Evolutionary conservation across 2,888 invertebrate species (phyloP).

Genomic region (Diarsia brunnea): DNA sequence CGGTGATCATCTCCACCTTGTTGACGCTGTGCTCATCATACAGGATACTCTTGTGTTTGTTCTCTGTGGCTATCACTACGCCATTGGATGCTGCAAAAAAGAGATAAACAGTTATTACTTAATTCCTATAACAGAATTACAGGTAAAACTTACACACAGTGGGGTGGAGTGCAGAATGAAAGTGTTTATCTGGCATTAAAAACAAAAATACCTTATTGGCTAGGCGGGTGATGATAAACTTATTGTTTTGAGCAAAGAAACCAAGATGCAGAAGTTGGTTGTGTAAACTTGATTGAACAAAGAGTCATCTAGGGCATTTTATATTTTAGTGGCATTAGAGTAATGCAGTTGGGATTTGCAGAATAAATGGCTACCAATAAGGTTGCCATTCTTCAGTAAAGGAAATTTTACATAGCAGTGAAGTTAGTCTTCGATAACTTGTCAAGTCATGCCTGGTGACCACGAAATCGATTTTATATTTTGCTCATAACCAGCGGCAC

Average conservation of each 20-base stretch:
- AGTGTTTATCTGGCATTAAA: too few relatives aligned
- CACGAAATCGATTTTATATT: background rate
- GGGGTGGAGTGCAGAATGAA: background rate
- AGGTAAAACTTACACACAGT: background rate
- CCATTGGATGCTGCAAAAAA: conserved; percentile 97
- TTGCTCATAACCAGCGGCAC: accelerated
- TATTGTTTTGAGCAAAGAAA: background rate
- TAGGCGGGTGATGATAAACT: background rate
- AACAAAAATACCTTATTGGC: too few relatives aligned
- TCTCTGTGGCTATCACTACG: conserved; percentile 99
- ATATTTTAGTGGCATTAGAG: too few relatives aligned
- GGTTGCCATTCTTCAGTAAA: too few relatives aligned
- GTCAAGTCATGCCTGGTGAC: conserved; percentile 27
- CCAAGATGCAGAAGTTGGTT: too few relatives aligned
- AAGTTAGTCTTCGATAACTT: background rate
- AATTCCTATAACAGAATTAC: background rate
- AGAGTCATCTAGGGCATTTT: too few relatives aligned
- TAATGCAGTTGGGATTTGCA: background rate
- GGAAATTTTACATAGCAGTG: background rate
- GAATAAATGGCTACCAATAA: background rate
- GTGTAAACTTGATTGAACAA: too few relatives aligned
- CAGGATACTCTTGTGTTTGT: conserved; percentile 98
- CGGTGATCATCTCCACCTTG: conserved; percentile 98
- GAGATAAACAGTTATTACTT: background rate
- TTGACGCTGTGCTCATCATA: conserved; percentile 99